phyloP scores from a whole-genome alignment of 2,113 vertebrate genomes.

The Paralichthys olivaceus region DNA sequence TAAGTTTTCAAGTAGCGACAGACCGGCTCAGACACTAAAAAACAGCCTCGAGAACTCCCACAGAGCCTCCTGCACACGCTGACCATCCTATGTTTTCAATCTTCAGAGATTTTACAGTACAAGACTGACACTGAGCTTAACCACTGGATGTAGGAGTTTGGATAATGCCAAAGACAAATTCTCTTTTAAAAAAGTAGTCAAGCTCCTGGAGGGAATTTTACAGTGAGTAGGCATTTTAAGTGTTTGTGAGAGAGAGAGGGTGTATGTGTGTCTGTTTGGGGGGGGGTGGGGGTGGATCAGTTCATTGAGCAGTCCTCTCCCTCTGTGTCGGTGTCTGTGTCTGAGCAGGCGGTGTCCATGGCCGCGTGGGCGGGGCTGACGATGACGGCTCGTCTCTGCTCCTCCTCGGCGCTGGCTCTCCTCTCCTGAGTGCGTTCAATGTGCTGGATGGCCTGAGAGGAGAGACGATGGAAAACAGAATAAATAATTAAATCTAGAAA shows the following conservation, averaged over 20 bases:
- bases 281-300: slow-evolving; percentile 74
- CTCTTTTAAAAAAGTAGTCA: slow-evolving; percentile 57
- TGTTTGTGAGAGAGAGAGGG: slow-evolving; percentile 41
- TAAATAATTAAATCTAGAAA: no score
- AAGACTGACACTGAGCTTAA: slow-evolving; percentile 69
- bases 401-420: slow-evolving; percentile 88
- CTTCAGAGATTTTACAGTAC: slow-evolving; percentile 64
- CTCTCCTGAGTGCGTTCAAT: slow-evolving; percentile 96
- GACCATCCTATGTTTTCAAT: slow-evolving; percentile 47
- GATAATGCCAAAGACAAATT: slow-evolving; percentile 67
- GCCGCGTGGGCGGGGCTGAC: slow-evolving; percentile 87
- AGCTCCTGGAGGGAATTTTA: slow-evolving; percentile 76
- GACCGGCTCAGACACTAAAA: slow-evolving; percentile 47
- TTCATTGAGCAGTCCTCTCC: slow-evolving; percentile 90
- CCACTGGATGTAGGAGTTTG: slow-evolving; percentile 70
- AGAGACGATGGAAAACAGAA: not conserved
- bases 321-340: slow-evolving; percentile 95
- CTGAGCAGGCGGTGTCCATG: slow-evolving; percentile 88
- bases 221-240: slow-evolving; percentile 69
- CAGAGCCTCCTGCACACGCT: slow-evolving; percentile 43
- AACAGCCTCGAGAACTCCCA: slow-evolving; percentile 25
- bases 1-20: slow-evolving; percentile 51
- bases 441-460: slow-evolving; percentile 95
- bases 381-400: slow-evolving; percentile 92
- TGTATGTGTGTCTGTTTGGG: slow-evolving; percentile 12